Conservation (phyloP, 2,797 vertebrate species). For the Dendrocincla fuliginosa region DNA sequence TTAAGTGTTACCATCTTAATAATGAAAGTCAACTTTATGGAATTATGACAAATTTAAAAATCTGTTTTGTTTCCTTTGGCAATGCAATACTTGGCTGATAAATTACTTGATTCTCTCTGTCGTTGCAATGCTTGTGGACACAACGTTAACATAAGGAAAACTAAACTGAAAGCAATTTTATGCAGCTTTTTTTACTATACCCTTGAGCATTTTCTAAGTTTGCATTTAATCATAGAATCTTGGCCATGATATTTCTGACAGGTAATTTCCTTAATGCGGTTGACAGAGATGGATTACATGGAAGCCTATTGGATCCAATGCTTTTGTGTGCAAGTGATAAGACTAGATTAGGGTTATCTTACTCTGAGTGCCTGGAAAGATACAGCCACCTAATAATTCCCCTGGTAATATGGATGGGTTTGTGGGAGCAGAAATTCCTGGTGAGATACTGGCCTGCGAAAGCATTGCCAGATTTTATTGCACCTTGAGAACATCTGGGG, state of each 20-base stretch:
- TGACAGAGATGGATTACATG: slow-evolving; percentile 89
- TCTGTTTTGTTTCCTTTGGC: slow-evolving; percentile 31
- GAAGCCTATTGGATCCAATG: slow-evolving; percentile 76
- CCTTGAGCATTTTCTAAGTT: slow-evolving; percentile 80
- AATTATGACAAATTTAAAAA: slow-evolving; percentile 22
- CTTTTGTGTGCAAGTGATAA: slow-evolving; percentile 84
- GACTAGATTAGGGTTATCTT: slow-evolving; percentile 81
- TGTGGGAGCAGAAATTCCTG: slow-evolving; percentile 63
- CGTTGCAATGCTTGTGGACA: slow-evolving; percentile 70
- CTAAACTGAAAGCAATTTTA: slow-evolving; percentile 75
- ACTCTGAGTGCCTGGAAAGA: slow-evolving; percentile 73
- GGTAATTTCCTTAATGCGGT: slow-evolving; percentile 87
- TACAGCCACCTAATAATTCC: slow-evolving; percentile 81
- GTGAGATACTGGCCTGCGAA: slow-evolving; percentile 53
- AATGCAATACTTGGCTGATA: slow-evolving; percentile 3
- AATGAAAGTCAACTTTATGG: background rate
- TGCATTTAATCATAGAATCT: slow-evolving; percentile 87
- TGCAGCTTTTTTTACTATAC: slow-evolving; percentile 71
- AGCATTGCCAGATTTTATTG: slow-evolving; percentile 21
- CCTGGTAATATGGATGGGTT: slow-evolving; percentile 70
- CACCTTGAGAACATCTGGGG: slow-evolving; percentile 46
- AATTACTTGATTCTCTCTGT: slow-evolving; percentile 64
- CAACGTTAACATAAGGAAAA: slow-evolving; percentile 68
- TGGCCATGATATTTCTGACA: slow-evolving; percentile 85
- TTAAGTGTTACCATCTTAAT: background rate